Conservation (phyloP, 2,888 invertebrate species). For the Dorcus parallelipipedus region DNA sequence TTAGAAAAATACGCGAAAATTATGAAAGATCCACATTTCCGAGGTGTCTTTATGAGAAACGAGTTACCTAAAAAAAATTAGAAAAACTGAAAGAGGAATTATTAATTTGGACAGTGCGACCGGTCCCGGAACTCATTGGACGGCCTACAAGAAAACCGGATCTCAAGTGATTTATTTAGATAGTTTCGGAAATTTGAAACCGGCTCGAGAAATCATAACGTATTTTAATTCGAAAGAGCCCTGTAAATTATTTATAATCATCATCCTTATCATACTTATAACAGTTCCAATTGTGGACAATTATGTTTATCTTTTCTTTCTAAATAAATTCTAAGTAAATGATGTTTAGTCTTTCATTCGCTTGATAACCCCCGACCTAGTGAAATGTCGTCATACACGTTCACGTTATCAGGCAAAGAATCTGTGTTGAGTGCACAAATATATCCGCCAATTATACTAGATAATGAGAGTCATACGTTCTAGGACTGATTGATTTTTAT, state of each 20-base stretch:
- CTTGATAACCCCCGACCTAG: neutral
- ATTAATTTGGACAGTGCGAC: constrained; percentile 34
- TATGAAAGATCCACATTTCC: constrained; percentile 22
- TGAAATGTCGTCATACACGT: neutral
- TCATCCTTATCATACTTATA: neutral
- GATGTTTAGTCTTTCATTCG: neutral
- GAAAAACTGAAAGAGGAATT: constrained; percentile 30
- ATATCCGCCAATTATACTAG: neutral
- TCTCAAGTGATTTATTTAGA: constrained; percentile 32
- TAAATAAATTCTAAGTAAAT: neutral
- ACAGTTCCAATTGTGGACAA: neutral
- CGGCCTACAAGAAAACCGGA: constrained; percentile 35
- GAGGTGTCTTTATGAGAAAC: constrained; percentile 34
- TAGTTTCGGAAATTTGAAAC: constrained; percentile 15
- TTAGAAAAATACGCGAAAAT: constrained; percentile 19
- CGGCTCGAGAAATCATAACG: constrained; percentile 9
- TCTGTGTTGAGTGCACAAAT: neutral
- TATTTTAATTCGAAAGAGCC: constrained; percentile 5
- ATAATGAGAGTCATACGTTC: neutral
- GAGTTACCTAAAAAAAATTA: constrained; percentile 19
- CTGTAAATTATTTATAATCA: neutral
- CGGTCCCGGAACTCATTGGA: constrained; percentile 39
- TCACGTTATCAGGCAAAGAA: neutral
- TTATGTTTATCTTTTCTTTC: neutral
- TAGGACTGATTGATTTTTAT: neutral